Evolutionary conservation across 1,140 invertebrate species (phyloP), one percentile per base, ranked within the genome.

Genomic region (Spodoptera frugiperda): DNA sequence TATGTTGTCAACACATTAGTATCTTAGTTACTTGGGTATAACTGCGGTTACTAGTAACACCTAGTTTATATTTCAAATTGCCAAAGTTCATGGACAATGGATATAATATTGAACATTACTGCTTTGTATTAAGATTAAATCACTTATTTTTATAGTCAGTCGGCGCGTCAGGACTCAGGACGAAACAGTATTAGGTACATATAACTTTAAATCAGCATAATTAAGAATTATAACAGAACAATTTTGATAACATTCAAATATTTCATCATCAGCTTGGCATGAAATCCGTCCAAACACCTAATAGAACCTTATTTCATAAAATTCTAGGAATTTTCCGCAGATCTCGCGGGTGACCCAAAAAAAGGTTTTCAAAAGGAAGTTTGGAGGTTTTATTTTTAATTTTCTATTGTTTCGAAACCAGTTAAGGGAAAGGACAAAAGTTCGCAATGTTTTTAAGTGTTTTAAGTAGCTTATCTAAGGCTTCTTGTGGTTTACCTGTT

Each of bases 391-490:
- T 49, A 48, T 67, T 67, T 67, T 49, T 25, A 67, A 49, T n/a
- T 61, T 61, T 39, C 3, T 48, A 49, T 25, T 49, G 19, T 67
- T 67, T 14, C 46, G 3, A 48, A 8, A n/a, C 33, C 44, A 25
- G 15, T 21, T 48, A 10, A 6, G 17, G 17, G 12, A 21, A 67
- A 44, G 39, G 44, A 48, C 19, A 67, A 67, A 63, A 49, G 44
- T 67, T 67, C 21, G 46, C 6, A 25, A 46, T 49, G 63, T 49
- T 67, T 67, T 25, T 21, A 67, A 49, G 63, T 67, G 17, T 67
- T 67, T 17, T 63, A 63, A 63, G 59, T 17, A 63, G 59, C 59
- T 63, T 63, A 63, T 63, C 33, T 63, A 63, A 19, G 33, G 59
- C 10, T 63, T 63, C 55, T 33, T 63, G 11, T 15, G 30, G 30